Evolutionary conservation across 1,140 invertebrate genomes (phyloP), one percentile per base, ranked within the genome.

Genomic region (Myzus persicae): DNA sequence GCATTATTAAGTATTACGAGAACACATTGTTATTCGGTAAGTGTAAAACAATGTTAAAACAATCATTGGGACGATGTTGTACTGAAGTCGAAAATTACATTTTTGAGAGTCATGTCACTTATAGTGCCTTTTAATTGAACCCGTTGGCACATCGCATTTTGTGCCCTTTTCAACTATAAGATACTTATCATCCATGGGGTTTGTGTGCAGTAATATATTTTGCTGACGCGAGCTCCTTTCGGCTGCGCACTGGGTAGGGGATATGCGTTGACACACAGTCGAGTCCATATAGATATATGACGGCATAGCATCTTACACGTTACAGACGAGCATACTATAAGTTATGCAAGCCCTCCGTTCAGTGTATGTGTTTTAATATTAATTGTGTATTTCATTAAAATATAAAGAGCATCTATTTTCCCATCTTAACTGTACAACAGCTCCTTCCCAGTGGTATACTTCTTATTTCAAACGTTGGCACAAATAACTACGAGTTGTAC

Each of bases 351-450:
- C 31, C n/a, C 31, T 76, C 1, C 11, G 14, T n/a, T 18, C 59
- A 31, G 59, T n/a, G 59, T 18, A 14, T n/a, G 31, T 18, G 31
- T n/a, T 76, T 76, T 76, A 76, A 76, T 76, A 76, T 76, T 76
- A 76, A 76, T 76, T 76, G 59, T n/a, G n/a, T 76, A n/a, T 76
- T 76, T 76, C 59, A 76, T 76, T 76, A 76, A 76, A 76, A 76
- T 76, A 76, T 76, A 76, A 76, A 76, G 59, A 76, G 59, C 59
- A 76, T 36, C 59, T 76, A 76, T 76, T 76, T 76, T n/a, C 59
- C 59, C 59, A n/a, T 76, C 59, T 76, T 5, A 18, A n/a, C 59
- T 76, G 31, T 76, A 76, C 59, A 5, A 76, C 59, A 76, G 59
- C 59, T 76, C n/a, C 31, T 76, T 76, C 59, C 59, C 59, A 76